Evolutionary conservation across 2,888 invertebrate genomes (phyloP).

Genomic region (Euspilapteryx auroguttella): DNA sequence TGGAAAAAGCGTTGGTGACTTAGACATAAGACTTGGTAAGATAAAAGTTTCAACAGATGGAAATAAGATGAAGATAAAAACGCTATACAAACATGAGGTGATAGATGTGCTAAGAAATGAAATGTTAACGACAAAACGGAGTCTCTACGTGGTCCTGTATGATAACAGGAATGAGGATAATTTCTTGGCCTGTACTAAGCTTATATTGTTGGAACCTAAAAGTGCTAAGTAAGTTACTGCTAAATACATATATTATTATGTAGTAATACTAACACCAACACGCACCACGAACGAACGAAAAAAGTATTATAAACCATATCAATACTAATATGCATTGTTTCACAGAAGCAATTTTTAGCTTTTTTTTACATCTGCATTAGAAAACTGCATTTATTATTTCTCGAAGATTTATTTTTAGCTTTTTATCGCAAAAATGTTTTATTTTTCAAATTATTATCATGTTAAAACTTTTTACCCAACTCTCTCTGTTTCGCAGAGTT

Average conservation of each 20-base stretch:
- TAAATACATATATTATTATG: too few species aligned
- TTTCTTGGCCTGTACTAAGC: slow-evolving; percentile 82
- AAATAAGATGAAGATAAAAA: slow-evolving; percentile 51
- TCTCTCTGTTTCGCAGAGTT: slow-evolving; percentile 63
- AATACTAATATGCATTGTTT: too few species aligned
- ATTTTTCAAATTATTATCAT: too few species aligned
- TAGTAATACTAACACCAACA: too few species aligned
- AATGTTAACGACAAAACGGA: slow-evolving; percentile 73
- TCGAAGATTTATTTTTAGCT: too few species aligned
- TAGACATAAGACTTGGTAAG: slow-evolving; percentile 75
- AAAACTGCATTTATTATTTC: too few species aligned
- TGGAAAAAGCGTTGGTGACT: slow-evolving; percentile 75
- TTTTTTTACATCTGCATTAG: too few species aligned
- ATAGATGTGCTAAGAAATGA: slow-evolving; percentile 73
- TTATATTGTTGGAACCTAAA: slow-evolving; percentile 67
- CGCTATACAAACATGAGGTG: slow-evolving; percentile 70
- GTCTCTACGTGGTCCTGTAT: slow-evolving; percentile 79
- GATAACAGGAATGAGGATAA: slow-evolving; percentile 75
- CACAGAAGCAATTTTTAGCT: too few species aligned
- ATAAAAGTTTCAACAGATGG: slow-evolving; percentile 71
- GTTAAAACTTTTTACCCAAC: too few species aligned
- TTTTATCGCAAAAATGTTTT: too few species aligned
- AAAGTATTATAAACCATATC: too few species aligned
- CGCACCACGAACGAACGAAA: too few species aligned
- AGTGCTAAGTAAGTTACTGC: slow-evolving; percentile 69